Evolutionary conservation across 2,888 invertebrate genomes (phyloP), one percentile per base, ranked within the genome.

Genomic region (Nemotelus pantherinus): DNA sequence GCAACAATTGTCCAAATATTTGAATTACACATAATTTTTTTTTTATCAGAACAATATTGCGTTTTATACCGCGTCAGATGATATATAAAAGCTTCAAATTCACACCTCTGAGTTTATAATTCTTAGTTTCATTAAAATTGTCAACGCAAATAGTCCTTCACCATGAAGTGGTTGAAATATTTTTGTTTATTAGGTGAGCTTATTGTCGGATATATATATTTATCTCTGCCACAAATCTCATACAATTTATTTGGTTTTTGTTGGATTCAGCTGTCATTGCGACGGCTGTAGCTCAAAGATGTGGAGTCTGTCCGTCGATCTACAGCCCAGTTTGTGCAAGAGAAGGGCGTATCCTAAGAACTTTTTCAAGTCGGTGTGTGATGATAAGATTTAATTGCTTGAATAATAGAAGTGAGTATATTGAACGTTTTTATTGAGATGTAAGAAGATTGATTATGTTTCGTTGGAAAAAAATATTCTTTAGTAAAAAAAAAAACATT

Each of bases 261-360:
- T 7, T 53, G 10, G 25, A 25, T 25, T 7, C 53, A 53, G 53
- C 10, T 53, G 6, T 53, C 53, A 53, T 53, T 10, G 53, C 53
- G 7, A 6, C 10, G 10, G 10, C 53, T 53, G 6, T 10, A 53
- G 10, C 53, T 10, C 53, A 53, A 53, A 53, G 10, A 7, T 44
- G 68, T 50, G 41, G 10, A 43, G n/a, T 39, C 39, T 68, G 68
- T 48, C 48, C 10, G 25, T n/a, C 39, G 9, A 48, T 68, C 0
- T 68, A 68, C 39, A 48, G 44, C 10, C 68, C 68, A 3, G 50
- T 68, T 68, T 68, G 68, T 68, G 68, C 68, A 48, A 68, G 48
- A 45, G 25, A 65, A 4, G 50, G 10, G 9, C 4, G 50, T 48
- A 48, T 3, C 3, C 5, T 50, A 39, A 48, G 50, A 39, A 68